Conservation (phyloP, 2,113 vertebrate genomes). For the Mobula birostris region DNA sequence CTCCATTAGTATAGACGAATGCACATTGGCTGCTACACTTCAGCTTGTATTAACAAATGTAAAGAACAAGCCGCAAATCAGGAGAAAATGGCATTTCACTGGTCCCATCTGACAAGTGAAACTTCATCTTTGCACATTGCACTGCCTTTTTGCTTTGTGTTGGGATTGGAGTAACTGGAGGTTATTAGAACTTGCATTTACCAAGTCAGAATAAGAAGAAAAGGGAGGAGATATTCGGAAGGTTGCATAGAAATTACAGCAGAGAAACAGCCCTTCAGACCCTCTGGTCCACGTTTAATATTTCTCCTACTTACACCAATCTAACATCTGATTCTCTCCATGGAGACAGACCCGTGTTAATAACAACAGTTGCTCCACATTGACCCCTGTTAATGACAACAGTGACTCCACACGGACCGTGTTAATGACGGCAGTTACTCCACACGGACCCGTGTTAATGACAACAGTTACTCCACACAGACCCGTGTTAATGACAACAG, state of each 20-base stretch:
- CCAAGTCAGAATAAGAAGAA: background rate
- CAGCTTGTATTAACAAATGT: background rate
- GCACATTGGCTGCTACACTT: background rate
- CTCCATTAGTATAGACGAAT: background rate
- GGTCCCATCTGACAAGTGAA: background rate
- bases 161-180: background rate
- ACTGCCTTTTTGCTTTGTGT: background rate
- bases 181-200: background rate
- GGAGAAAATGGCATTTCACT: background rate
- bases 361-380: no score
- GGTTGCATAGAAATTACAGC: background rate
- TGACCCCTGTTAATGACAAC: no score
- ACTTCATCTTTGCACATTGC: background rate
- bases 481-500: no score
- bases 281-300: no score
- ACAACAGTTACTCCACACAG: no score
- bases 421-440: no score
- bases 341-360: no score
- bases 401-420: no score
- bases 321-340: no score
- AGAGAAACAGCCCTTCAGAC: background rate
- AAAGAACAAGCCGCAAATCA: slow-evolving; percentile 21
- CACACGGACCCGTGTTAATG: no score
- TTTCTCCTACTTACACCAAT: no score
- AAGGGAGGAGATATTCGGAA: background rate